These are phyloP conservation scores for Hystrix cristata DNA, from an alignment of 2,113 vertebrate species.

Conservation along the genomic window DNA sequence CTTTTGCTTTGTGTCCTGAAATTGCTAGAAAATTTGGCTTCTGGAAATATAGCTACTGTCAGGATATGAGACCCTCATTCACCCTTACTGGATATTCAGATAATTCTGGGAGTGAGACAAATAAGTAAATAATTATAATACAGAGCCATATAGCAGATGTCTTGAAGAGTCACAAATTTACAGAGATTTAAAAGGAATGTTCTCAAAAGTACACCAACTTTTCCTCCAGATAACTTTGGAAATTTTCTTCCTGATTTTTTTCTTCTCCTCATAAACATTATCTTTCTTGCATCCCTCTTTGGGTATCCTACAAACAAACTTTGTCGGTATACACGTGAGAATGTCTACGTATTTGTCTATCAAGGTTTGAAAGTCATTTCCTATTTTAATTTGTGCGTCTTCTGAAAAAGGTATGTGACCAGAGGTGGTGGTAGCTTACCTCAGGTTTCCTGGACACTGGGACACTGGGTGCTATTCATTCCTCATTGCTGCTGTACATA, in stretches of 20 bases:
- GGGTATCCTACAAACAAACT: neutral
- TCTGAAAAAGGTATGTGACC: neutral
- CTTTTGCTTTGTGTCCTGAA: neutral
- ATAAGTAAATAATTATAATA: neutral
- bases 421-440: neutral
- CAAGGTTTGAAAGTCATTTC: neutral
- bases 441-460: neutral
- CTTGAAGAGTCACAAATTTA: neutral
- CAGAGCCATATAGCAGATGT: neutral
- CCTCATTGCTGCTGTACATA: neutral
- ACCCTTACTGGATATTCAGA: neutral
- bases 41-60: neutral
- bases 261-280: neutral
- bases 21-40: neutral
- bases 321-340: neutral
- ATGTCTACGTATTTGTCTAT: neutral
- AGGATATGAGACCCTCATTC: neutral
- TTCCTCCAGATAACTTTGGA: neutral
- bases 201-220: neutral
- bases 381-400: neutral
- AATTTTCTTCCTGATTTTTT: neutral
- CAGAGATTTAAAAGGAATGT: neutral
- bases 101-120: neutral
- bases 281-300: slow-evolving; percentile 6
- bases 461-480: neutral